Percentiles rank a stretch among this genome's conserved stretches.
These are phyloP conservation scores for Ditylenchus dipsaci DNA, from an alignment of 1,140 invertebrate species.

Conservation along the genomic window DNA sequence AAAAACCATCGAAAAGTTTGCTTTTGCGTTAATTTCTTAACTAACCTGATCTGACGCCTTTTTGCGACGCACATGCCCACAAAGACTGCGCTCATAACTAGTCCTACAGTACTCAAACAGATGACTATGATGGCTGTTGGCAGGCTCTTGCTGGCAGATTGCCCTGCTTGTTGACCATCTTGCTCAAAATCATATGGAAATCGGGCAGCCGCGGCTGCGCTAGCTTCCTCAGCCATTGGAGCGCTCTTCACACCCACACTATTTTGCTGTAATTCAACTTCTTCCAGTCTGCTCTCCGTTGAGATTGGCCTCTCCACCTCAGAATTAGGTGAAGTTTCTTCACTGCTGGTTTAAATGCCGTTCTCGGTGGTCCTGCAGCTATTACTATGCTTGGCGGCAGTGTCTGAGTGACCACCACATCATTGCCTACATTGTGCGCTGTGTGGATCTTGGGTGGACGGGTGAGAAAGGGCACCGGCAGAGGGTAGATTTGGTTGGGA, in stretches of 20 bases:
- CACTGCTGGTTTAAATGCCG: neutral
- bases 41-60: slow-evolving; percentile 24
- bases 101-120: slow-evolving; percentile 43
- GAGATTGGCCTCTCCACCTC: neutral
- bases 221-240: slow-evolving; percentile 4
- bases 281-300: neutral
- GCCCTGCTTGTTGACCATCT: neutral
- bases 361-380: slow-evolving; percentile 1
- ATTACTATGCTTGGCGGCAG: slow-evolving; percentile 51
- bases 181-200: neutral
- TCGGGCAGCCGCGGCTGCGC: slow-evolving; percentile 1
- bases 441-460: slow-evolving; percentile 42
- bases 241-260: slow-evolving; percentile 8
- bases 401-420: slow-evolving; percentile 28
- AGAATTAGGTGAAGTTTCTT: neutral
- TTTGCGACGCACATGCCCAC: slow-evolving; percentile 47
- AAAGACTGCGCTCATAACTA: slow-evolving; percentile 57
- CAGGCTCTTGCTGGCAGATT: neutral
- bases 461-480: slow-evolving; percentile 56
- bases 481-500: slow-evolving; percentile 48
- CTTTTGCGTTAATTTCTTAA: too few species aligned
- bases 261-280: slow-evolving; percentile 5
- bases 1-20: too few species aligned
- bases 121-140: slow-evolving; percentile 48
- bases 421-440: slow-evolving; percentile 33